A percentile compares a stretch with the other conserved stretches of the same genome.
Conservation (phyloP, 2,113 vertebrate species). For the Nettapus auritus region DNA sequence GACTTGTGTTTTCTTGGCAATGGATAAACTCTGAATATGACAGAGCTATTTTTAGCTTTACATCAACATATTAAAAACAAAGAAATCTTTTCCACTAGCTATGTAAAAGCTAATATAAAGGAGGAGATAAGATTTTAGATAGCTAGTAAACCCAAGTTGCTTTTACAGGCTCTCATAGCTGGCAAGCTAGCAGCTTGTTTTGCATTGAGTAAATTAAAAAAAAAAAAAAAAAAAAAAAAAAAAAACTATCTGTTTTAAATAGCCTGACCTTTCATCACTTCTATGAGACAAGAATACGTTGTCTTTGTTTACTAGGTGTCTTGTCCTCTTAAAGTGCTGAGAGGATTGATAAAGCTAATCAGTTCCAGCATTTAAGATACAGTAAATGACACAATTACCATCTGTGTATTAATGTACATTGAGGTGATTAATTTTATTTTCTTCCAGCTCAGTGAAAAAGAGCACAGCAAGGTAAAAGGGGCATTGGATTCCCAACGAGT, state of each 20-base stretch:
- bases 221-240: too few species aligned
- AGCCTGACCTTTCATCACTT: slow-evolving; percentile 51
- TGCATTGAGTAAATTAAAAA: neutral
- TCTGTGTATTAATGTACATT: slow-evolving; percentile 24
- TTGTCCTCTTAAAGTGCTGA: neutral
- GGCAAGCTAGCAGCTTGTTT: neutral
- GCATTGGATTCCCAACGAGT: neutral
- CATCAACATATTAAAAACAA: neutral
- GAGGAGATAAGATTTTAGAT: neutral
- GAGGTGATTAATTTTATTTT: slow-evolving; percentile 28
- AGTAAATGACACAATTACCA: slow-evolving; percentile 36
- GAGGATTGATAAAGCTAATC: slow-evolving; percentile 36
- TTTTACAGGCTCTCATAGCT: neutral
- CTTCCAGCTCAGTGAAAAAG: slow-evolving; percentile 15
- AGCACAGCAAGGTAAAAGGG: neutral
- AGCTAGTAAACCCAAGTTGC: neutral
- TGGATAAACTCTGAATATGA: neutral
- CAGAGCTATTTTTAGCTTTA: neutral
- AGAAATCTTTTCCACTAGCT: neutral
- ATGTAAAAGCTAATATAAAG: neutral
- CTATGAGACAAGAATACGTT: slow-evolving; percentile 46
- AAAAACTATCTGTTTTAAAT: slow-evolving; percentile 51
- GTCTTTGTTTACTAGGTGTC: slow-evolving; percentile 57
- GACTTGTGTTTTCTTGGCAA: neutral
- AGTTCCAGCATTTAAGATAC: slow-evolving; percentile 46